Conservation (phyloP, 1,140 invertebrate genomes). For the Macrotrachela quadricornifera region DNA sequence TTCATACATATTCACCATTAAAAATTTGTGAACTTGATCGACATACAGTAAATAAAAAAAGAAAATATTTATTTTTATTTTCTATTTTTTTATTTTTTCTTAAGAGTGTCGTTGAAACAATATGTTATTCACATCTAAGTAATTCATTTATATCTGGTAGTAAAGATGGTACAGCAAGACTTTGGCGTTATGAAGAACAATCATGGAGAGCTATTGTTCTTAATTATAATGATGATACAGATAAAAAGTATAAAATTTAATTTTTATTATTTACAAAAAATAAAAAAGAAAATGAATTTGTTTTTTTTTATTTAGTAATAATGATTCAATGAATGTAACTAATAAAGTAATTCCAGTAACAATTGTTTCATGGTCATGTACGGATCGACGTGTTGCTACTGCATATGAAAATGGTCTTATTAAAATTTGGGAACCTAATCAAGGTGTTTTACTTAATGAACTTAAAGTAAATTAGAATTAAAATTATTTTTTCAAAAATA, state of each 20-base stretch:
- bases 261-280: no score
- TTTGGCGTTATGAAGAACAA: constrained; percentile 73
- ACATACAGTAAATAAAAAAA: constrained; percentile 35
- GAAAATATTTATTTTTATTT: no score
- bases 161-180: constrained; percentile 78
- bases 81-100: no score
- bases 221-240: constrained; percentile 14
- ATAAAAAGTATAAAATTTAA: constrained; percentile 22
- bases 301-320: no score
- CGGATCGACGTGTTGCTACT: not conserved
- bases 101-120: constrained; percentile 73
- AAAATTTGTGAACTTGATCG: constrained; percentile 60
- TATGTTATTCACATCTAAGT: constrained; percentile 71
- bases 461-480: no score
- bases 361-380: not conserved
- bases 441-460: constrained; percentile 2
- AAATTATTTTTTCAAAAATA: no score
- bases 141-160: constrained; percentile 73
- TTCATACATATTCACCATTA: constrained; percentile 47
- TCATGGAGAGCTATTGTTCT: constrained; percentile 60
- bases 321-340: not conserved
- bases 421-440: constrained; percentile 7
- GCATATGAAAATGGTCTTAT: not conserved
- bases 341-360: not conserved
- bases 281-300: no score